A percentile compares a stretch with the other conserved stretches of the same genome.
These are phyloP conservation scores for Lycophotia porphyrea DNA, from an alignment of 2,888 invertebrate genomes.

Conservation along the genomic window DNA sequence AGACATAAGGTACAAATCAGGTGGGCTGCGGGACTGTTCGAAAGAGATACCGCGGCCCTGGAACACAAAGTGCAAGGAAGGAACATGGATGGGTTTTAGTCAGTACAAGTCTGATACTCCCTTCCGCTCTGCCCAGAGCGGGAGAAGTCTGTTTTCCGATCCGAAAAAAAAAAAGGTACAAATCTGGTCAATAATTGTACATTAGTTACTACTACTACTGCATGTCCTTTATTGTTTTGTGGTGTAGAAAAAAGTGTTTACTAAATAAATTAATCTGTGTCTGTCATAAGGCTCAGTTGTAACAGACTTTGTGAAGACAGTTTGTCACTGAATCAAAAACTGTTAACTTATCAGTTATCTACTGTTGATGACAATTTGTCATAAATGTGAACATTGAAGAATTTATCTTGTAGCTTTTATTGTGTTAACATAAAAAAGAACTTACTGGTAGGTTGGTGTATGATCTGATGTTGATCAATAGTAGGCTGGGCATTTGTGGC, in stretches of 20 bases:
- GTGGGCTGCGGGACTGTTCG: too few relatives aligned
- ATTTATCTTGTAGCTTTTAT: not conserved
- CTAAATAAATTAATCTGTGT: not conserved
- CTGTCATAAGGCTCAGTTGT: too few relatives aligned
- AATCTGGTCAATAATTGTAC: too few relatives aligned
- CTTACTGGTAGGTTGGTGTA: slow-evolving; percentile 88
- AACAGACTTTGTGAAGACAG: too few relatives aligned
- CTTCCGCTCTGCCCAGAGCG: too few relatives aligned
- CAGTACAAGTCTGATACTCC: too few relatives aligned
- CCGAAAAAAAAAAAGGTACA: too few relatives aligned
- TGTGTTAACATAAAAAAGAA: not conserved
- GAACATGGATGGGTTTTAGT: too few relatives aligned
- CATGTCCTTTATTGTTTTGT: not conserved
- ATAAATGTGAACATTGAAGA: not conserved
- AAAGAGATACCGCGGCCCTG: too few relatives aligned
- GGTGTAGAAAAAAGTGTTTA: not conserved
- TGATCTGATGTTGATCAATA: slow-evolving; percentile 85
- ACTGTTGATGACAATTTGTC: not conserved
- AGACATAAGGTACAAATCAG: not conserved
- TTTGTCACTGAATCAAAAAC: not conserved
- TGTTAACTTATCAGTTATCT: not conserved
- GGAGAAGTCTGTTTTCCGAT: too few relatives aligned
- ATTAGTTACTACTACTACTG: not conserved
- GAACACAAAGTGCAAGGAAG: too few relatives aligned
- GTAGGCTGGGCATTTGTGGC: slow-evolving; percentile 80